These are phyloP conservation scores for Acrobasis consociella DNA, from an alignment of 2,888 invertebrate species.

Conservation along the genomic window DNA sequence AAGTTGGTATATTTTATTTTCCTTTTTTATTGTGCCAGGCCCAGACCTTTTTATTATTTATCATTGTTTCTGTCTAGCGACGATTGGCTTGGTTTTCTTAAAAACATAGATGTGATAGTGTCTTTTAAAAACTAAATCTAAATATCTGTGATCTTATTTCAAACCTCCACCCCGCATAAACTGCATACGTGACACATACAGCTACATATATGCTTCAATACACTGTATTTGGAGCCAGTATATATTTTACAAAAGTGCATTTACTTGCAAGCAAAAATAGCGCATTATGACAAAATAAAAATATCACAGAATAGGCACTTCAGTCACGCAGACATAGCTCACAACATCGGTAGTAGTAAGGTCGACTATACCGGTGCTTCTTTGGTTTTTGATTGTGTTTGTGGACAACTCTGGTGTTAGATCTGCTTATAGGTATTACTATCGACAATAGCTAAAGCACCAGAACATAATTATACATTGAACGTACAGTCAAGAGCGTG, in stretches of 20 bases:
- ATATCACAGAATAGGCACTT: neutral
- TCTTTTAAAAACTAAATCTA: neutral
- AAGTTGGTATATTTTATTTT: too few species aligned
- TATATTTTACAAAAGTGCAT: neutral
- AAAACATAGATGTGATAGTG: too few species aligned
- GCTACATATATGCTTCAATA: neutral
- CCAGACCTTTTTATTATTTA: too few species aligned
- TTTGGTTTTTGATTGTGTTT: too few species aligned
- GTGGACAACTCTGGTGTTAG: too few species aligned
- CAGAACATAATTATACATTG: too few species aligned
- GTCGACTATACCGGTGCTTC: neutral
- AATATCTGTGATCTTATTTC: neutral
- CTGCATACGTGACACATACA: slow-evolving; percentile 1
- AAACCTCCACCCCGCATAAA: neutral
- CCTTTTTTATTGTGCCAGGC: too few species aligned
- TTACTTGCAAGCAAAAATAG: slow-evolving; percentile 9
- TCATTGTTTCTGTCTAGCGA: too few species aligned
- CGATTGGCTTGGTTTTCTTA: too few species aligned
- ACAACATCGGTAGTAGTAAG: neutral
- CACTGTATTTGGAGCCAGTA: neutral
- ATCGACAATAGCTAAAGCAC: too few species aligned
- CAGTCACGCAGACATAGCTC: neutral
- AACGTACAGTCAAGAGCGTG: too few species aligned
- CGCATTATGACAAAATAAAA: neutral
- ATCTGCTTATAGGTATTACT: too few species aligned